Conservation (phyloP, 2,888 invertebrate species). For the Trichacis sp. region DNA sequence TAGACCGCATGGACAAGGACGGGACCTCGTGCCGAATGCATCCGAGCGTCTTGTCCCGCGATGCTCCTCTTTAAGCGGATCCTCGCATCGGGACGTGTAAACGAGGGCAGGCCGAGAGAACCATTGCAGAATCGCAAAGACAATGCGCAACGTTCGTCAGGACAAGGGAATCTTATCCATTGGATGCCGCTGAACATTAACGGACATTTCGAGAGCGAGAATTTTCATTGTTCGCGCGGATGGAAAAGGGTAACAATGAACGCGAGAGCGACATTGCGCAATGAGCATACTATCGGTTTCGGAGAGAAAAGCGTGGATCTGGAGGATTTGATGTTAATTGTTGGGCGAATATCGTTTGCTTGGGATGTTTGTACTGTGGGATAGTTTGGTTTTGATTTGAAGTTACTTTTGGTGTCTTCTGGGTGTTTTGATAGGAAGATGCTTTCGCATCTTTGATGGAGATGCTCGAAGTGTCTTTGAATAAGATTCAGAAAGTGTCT, state of each 20-base stretch:
- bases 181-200: neutral
- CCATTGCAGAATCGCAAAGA: conserved; percentile 30
- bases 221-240: neutral
- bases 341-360: too few relatives aligned
- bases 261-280: neutral
- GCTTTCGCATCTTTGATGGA: too few relatives aligned
- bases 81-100: conserved; percentile 41
- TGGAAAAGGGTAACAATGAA: neutral
- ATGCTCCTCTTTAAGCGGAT: conserved; percentile 38
- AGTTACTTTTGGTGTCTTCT: too few relatives aligned
- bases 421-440: too few relatives aligned
- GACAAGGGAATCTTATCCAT: neutral
- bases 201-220: neutral
- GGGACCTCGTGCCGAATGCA: conserved; percentile 67
- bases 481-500: too few relatives aligned
- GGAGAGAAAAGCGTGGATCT: too few relatives aligned
- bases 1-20: conserved; percentile 59
- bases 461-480: too few relatives aligned
- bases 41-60: conserved; percentile 51
- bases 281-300: neutral
- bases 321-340: too few relatives aligned
- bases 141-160: conserved; percentile 12
- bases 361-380: too few relatives aligned
- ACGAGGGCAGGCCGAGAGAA: conserved; percentile 30
- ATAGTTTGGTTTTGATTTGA: too few relatives aligned